Percentiles rank a stretch among this genome's conserved stretches.
These are phyloP conservation scores for Coronaproctus castanopsis DNA, from an alignment of 2,888 invertebrate species.

Conservation along the genomic window DNA sequence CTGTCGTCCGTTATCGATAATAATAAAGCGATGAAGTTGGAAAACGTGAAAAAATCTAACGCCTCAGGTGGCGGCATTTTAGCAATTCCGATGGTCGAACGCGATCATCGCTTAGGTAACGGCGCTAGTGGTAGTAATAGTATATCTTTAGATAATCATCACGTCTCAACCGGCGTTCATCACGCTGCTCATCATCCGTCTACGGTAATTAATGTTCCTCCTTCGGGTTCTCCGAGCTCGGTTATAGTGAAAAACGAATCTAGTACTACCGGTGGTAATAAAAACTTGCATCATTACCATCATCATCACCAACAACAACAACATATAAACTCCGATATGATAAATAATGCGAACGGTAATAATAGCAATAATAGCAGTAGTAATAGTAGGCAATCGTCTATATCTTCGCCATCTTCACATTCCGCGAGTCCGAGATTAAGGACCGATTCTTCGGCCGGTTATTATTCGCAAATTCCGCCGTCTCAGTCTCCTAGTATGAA, in stretches of 20 bases:
- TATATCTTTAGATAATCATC: background rate
- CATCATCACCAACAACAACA: conserved; percentile 10
- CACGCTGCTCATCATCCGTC: background rate
- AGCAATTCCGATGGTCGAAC: background rate
- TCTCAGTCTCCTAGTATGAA: conserved; percentile 15
- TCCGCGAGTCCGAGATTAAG: conserved; percentile 31
- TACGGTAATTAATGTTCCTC: conserved; percentile 1
- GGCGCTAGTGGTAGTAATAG: background rate
- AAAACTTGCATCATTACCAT: conserved; percentile 17
- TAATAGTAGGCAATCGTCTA: conserved; percentile 24
- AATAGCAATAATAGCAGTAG: conserved; percentile 35
- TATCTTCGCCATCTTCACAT: conserved; percentile 28
- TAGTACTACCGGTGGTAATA: conserved; percentile 8
- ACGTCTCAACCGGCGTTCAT: too few species aligned
- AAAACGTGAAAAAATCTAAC: conserved; percentile 1
- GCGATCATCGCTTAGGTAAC: background rate
- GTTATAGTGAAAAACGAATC: conserved; percentile 14
- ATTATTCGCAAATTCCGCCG: conserved; percentile 25
- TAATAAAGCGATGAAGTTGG: background rate
- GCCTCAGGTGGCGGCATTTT: background rate
- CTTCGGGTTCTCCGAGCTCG: conserved; percentile 1
- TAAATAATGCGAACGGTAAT: conserved; percentile 8
- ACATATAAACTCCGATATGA: background rate
- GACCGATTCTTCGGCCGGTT: conserved; percentile 26
- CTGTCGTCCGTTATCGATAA: conserved; percentile 1